These are phyloP conservation scores for Eupithecia subfuscata DNA, from an alignment of 2,888 invertebrate species.

Conservation along the genomic window DNA sequence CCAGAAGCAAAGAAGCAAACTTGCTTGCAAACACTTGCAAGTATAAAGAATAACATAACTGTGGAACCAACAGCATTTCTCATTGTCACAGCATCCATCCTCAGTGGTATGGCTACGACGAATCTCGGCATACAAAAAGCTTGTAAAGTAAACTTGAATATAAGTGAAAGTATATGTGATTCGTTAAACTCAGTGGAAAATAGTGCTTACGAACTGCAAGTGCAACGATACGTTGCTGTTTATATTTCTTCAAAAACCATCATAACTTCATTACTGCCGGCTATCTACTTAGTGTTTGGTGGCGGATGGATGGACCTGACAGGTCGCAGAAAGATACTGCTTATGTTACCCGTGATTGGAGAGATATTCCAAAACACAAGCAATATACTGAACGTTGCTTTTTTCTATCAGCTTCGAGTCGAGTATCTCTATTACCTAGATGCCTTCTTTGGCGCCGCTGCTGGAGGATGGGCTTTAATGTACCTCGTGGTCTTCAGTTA, in stretches of 20 bases:
- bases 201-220: constrained; percentile 74
- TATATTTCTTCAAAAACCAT: constrained; percentile 91
- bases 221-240: constrained; percentile 86
- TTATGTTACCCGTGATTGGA: constrained; percentile 88
- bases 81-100: constrained; percentile 51
- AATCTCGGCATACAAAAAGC: constrained; percentile 91
- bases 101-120: constrained; percentile 87
- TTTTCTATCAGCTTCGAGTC: constrained; percentile 88
- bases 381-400: constrained; percentile 87
- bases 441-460: constrained; percentile 47
- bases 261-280: constrained; percentile 88
- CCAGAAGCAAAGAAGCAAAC: constrained; percentile 24
- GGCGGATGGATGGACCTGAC: constrained; percentile 88
- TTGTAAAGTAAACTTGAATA: constrained; percentile 89
- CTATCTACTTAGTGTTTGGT: constrained; percentile 88
- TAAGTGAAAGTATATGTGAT: constrained; percentile 86
- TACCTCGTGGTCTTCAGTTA: constrained; percentile 49
- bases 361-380: constrained; percentile 88
- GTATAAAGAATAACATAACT: constrained; percentile 43
- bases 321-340: constrained; percentile 87
- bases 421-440: constrained; percentile 74
- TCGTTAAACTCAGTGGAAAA: constrained; percentile 82
- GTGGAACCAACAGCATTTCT: constrained; percentile 53
- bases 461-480: constrained; percentile 49
- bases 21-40: constrained; percentile 33